Evolutionary conservation across 2,888 invertebrate species (phyloP).

Genomic region (Drosophila trichaetosa): DNA sequence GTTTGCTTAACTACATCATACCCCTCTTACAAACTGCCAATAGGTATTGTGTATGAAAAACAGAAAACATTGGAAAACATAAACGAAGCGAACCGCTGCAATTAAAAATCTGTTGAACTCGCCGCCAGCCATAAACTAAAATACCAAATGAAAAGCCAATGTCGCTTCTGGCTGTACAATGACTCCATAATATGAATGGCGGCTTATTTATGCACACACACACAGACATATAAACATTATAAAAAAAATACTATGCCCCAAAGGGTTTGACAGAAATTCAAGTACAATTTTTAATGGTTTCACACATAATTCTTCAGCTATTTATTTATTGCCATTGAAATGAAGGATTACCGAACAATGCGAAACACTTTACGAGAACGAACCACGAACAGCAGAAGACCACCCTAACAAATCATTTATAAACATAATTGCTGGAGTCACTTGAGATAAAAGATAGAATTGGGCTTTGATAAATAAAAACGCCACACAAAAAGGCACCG

Average conservation of each 20-base stretch:
- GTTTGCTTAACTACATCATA: background rate
- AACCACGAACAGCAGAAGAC: slow-evolving; percentile 40
- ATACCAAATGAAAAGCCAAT: slow-evolving; percentile 32
- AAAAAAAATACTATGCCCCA: slow-evolving; percentile 31
- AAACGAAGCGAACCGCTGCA: slow-evolving; percentile 56
- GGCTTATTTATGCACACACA: background rate
- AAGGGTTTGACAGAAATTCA: slow-evolving; percentile 63
- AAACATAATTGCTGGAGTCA: slow-evolving; percentile 67
- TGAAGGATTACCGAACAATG: slow-evolving; percentile 61
- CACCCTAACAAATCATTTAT: slow-evolving; percentile 78
- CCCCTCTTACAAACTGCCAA: background rate
- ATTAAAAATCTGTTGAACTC: slow-evolving; percentile 74
- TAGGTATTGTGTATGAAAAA: slow-evolving; percentile 4
- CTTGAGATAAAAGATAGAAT: slow-evolving; percentile 50
- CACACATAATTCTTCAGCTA: slow-evolving; percentile 70
- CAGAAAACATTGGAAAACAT: slow-evolving; percentile 59
- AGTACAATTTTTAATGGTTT: slow-evolving; percentile 65
- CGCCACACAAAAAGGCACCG: slow-evolving; percentile 65
- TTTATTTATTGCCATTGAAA: slow-evolving; percentile 60
- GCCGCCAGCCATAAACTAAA: slow-evolving; percentile 62
- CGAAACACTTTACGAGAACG: slow-evolving; percentile 20
- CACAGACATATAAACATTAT: slow-evolving; percentile 28
- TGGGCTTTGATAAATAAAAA: slow-evolving; percentile 19
- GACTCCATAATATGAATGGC: background rate
- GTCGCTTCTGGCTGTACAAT: slow-evolving; percentile 19